Evolutionary conservation across 92 coral and sea anemone species (phyloP).

Genomic region (Parazoanthus swiftii): DNA sequence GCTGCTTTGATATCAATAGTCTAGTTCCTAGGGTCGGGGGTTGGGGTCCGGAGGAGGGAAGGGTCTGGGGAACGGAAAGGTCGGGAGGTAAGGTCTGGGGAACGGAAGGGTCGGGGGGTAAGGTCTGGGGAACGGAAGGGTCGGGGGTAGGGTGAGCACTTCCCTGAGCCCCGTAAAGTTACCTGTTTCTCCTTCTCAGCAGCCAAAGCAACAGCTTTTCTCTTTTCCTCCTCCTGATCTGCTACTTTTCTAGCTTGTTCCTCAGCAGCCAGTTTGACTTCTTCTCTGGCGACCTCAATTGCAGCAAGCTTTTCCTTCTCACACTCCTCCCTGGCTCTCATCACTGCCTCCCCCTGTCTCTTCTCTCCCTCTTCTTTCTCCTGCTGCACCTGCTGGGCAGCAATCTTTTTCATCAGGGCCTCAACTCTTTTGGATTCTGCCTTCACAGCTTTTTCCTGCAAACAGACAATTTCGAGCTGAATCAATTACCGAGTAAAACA

Average conservation of each 20-base stretch:
- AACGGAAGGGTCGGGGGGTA: too few species aligned
- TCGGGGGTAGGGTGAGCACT: too few species aligned
- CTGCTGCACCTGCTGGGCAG: constrained; percentile 89
- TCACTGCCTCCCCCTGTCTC: constrained; percentile 75
- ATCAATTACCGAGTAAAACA: neutral
- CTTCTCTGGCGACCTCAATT: constrained; percentile 59
- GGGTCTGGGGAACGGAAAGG: too few species aligned
- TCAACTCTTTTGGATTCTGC: constrained; percentile 95
- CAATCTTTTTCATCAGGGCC: constrained; percentile 93
- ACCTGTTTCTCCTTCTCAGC: constrained; percentile 98
- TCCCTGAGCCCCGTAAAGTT: neutral
- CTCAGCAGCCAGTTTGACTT: constrained; percentile 55
- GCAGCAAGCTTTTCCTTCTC: constrained; percentile 72
- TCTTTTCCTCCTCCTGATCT: constrained; percentile 74
- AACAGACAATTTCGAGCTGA: neutral
- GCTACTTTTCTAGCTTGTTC: constrained; percentile 70
- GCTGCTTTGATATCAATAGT: too few species aligned
- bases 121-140: too few species aligned
- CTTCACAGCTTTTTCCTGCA: constrained; percentile 93
- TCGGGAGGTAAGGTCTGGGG: too few species aligned
- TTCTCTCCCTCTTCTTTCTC: constrained; percentile 85
- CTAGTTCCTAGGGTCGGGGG: too few species aligned
- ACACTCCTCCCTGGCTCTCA: constrained; percentile 73
- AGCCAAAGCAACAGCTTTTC: constrained; percentile 71
- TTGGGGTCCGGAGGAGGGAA: too few species aligned